phyloP scores from a whole-genome alignment of 2,113 vertebrate species.

The Myrmophylax atrothorax region DNA sequence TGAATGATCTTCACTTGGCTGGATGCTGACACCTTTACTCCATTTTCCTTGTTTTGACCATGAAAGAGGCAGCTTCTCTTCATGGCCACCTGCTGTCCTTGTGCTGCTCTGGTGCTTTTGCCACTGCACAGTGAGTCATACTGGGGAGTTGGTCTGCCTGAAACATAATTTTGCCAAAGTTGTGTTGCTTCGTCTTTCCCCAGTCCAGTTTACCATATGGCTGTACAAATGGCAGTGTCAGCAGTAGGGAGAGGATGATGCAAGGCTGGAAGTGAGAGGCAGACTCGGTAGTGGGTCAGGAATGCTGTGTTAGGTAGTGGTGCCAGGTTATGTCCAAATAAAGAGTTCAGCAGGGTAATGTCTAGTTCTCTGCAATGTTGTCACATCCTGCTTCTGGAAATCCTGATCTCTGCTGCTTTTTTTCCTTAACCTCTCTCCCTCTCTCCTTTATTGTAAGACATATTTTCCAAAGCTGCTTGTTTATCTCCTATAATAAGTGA shows the following conservation, averaged over 20 bases:
- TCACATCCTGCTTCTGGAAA: neutral
- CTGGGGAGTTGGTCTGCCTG: neutral
- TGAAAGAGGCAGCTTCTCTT: neutral
- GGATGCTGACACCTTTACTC: neutral
- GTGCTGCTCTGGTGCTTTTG: neutral
- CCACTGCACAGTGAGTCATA: neutral
- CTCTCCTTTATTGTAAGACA: neutral
- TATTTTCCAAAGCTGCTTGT: neutral
- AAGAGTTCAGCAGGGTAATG: neutral
- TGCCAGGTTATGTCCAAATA: constrained; percentile 18
- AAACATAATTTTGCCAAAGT: constrained; percentile 19
- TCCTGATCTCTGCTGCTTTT: neutral
- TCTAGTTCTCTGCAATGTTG: neutral
- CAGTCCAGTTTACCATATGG: constrained; percentile 54
- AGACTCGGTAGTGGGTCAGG: neutral
- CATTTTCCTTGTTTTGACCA: neutral
- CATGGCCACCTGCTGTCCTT: neutral
- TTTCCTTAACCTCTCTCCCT: neutral
- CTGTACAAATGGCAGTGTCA: constrained; percentile 52
- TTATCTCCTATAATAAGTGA: neutral
- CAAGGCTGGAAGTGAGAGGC: neutral
- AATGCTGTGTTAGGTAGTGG: neutral
- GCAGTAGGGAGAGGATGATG: constrained; percentile 57
- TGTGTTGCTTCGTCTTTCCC: constrained; percentile 13
- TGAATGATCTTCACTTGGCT: neutral